Percentiles rank a stretch among this genome's conserved stretches.
Evolutionary conservation across 2,797 vertebrate genomes (phyloP).

Genomic region (Ptychadena robeensis): DNA sequence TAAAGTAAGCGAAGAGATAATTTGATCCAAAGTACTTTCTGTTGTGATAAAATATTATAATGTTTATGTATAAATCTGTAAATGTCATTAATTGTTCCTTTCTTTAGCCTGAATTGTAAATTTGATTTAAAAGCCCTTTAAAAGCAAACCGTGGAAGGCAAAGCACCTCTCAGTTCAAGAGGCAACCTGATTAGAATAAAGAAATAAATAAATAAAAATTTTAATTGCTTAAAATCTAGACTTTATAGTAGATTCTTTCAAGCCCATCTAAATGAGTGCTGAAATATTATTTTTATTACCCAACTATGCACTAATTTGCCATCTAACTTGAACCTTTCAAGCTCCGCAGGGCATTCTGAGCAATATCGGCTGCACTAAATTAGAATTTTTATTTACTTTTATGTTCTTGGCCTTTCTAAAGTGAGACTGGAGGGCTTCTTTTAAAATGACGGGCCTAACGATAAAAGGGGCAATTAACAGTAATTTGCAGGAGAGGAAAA

Average conservation of each 20-base stretch:
- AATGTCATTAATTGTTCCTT: background rate
- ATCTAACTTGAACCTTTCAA: conserved; percentile 11
- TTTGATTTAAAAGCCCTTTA: conserved; percentile 3
- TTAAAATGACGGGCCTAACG: conserved; percentile 26
- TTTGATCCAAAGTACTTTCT: background rate
- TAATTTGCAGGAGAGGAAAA: conserved; percentile 24
- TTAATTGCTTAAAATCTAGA: conserved; percentile 8
- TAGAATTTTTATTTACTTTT: conserved; percentile 42
- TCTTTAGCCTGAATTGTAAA: background rate
- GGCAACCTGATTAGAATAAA: background rate
- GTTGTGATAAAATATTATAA: background rate
- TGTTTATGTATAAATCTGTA: background rate
- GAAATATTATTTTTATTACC: conserved; percentile 34
- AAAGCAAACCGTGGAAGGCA: background rate
- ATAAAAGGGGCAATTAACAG: conserved; percentile 32
- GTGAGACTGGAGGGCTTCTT: conserved; percentile 18
- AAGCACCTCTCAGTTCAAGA: background rate
- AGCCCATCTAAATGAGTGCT: conserved; percentile 2
- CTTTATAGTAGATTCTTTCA: background rate
- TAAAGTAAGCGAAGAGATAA: background rate
- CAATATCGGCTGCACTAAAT: conserved; percentile 9
- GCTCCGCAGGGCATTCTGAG: conserved; percentile 25
- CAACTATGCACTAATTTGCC: conserved; percentile 23
- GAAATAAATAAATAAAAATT: background rate
- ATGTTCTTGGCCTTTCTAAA: conserved; percentile 29